A percentile compares a stretch with the other conserved stretches of the same genome.
Evolutionary conservation across 2,113 vertebrate genomes (phyloP).

Genomic region (Malurus melanocephalus): DNA sequence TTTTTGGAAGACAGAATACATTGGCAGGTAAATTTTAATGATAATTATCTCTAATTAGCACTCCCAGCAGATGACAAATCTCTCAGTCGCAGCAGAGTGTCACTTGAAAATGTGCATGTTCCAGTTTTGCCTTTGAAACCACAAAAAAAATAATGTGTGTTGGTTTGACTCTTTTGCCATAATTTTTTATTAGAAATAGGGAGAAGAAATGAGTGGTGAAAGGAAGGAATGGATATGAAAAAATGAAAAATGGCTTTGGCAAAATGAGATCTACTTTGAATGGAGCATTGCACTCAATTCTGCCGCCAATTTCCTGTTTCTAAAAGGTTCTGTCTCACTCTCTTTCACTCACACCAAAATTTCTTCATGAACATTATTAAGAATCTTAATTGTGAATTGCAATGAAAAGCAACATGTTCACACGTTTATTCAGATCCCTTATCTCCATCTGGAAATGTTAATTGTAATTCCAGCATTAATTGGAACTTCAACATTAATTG

Average conservation of each 20-base stretch:
- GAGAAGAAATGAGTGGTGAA: neutral
- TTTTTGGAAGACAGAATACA: neutral
- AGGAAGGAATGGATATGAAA: neutral
- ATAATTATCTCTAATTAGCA: conserved; percentile 46
- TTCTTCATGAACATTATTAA: neutral
- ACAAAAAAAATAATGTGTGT: neutral
- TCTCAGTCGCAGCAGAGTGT: neutral
- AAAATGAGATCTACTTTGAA: neutral
- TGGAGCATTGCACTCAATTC: neutral
- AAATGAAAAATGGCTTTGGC: neutral
- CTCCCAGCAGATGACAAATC: neutral
- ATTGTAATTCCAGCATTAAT: conserved; percentile 21
- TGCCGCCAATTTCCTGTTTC: neutral
- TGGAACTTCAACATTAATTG: neutral
- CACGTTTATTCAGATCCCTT: neutral
- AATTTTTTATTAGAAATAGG: neutral
- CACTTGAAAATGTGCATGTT: neutral
- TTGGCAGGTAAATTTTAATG: conserved; percentile 24
- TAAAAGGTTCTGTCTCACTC: neutral
- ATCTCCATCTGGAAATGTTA: neutral
- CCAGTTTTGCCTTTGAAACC: neutral
- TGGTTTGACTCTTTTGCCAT: neutral
- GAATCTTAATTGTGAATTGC: neutral
- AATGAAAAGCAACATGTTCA: neutral
- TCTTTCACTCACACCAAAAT: neutral